Conservation (phyloP, 2,888 invertebrate genomes). For the Acrobasis repandana region DNA sequence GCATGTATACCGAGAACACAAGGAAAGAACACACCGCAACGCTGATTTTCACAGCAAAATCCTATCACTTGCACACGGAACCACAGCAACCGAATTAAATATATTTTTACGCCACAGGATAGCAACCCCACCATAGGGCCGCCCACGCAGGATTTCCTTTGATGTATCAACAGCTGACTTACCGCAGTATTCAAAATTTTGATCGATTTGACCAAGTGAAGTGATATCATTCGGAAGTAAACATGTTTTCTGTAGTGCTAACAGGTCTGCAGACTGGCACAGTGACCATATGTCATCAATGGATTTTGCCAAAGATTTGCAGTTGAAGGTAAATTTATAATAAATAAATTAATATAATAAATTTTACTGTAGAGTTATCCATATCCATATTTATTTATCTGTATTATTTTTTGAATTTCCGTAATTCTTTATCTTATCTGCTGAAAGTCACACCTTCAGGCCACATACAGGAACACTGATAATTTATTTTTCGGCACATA, state of each 20-base stretch:
- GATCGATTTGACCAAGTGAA: neutral
- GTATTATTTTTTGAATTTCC: neutral
- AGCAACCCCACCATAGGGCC: no score
- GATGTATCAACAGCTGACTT: neutral
- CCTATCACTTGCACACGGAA: no score
- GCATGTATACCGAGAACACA: no score
- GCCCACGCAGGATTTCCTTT: slow-evolving; percentile 1
- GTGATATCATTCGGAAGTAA: neutral
- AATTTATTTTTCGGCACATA: no score
- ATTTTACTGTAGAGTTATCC: slow-evolving; percentile 28
- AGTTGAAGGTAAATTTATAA: slow-evolving; percentile 9
- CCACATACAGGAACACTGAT: slow-evolving; percentile 25
- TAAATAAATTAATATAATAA: no score
- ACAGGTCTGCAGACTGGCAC: no score
- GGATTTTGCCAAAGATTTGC: neutral
- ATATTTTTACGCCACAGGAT: no score
- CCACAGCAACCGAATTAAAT: no score
- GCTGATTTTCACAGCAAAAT: no score
- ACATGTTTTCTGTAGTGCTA: neutral
- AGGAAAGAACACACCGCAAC: no score
- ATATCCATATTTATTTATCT: no score
- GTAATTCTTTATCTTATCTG: slow-evolving; percentile 18
- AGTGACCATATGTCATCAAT: neutral
- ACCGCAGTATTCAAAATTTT: slow-evolving; percentile 8
- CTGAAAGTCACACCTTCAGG: slow-evolving; percentile 25